Conservation (phyloP, 2,113 vertebrate genomes). For the Etheostoma spectabile region DNA sequence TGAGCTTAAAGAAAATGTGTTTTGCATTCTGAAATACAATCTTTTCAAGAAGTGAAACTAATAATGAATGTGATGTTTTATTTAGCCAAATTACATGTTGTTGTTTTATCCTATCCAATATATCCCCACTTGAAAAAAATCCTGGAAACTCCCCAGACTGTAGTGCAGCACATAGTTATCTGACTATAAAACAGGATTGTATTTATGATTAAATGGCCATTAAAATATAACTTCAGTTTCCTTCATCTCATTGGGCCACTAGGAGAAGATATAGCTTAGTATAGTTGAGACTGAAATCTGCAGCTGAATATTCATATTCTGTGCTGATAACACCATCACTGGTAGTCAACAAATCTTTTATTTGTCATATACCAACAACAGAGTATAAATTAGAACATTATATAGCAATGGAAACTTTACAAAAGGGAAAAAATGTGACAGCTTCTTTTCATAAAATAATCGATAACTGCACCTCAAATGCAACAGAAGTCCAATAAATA, state of each 20-base stretch:
- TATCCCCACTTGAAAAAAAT: too few species aligned
- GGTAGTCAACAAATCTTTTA: slow-evolving; percentile 70
- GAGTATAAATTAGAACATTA: slow-evolving; percentile 81
- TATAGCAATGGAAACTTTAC: slow-evolving; percentile 74
- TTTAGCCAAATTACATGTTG: too few species aligned
- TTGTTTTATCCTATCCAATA: too few species aligned
- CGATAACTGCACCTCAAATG: slow-evolving; percentile 55
- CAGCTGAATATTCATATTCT: not conserved
- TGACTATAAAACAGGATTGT: not conserved
- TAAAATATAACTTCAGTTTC: not conserved
- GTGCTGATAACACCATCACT: not conserved
- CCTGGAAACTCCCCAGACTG: too few species aligned
- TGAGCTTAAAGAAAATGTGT: too few species aligned
- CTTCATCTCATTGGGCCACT: slow-evolving; percentile 29
- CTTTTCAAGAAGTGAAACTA: too few species aligned
- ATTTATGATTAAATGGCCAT: not conserved
- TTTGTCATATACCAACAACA: slow-evolving; percentile 69
- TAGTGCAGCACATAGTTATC: not conserved
- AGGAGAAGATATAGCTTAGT: slow-evolving; percentile 57
- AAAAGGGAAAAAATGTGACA: slow-evolving; percentile 54
- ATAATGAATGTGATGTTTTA: too few species aligned
- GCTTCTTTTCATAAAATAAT: slow-evolving; percentile 44
- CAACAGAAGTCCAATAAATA: slow-evolving; percentile 85
- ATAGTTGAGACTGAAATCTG: not conserved
- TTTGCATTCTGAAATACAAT: too few species aligned